Percentiles rank a stretch among this genome's conserved stretches.
Evolutionary conservation across 2,888 invertebrate genomes (phyloP).

Genomic region (Tanypteryx hageni): DNA sequence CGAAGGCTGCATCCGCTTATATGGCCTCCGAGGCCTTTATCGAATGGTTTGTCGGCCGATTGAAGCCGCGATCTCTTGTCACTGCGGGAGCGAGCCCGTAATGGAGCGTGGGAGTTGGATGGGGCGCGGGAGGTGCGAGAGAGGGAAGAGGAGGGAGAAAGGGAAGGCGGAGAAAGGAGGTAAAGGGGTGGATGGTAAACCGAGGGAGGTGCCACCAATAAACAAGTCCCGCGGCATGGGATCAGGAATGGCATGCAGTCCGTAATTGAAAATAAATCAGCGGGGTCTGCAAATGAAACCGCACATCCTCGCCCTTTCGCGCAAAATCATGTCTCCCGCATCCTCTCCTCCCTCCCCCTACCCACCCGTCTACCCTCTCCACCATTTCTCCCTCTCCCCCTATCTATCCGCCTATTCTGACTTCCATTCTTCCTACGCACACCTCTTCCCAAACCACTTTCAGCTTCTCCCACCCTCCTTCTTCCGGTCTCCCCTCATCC

Average conservation of each 20-base stretch:
- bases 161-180: background rate
- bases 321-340: background rate
- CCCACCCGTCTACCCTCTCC: background rate
- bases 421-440: background rate
- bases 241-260: background rate
- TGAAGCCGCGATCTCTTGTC: background rate
- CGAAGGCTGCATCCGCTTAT: background rate
- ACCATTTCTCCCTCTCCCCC: background rate
- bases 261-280: constrained; percentile 35
- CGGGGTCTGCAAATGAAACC: background rate
- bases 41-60: constrained; percentile 6
- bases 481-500: background rate
- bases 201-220: background rate
- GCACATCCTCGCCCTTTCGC: background rate
- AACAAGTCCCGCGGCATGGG: background rate
- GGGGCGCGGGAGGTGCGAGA: too few species aligned
- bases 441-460: background rate
- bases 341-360: background rate
- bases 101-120: background rate
- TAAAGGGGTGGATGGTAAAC: background rate
- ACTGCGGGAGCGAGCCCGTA: background rate
- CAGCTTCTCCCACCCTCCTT: background rate
- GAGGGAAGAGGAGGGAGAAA: too few species aligned
- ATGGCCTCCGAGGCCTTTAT: background rate
- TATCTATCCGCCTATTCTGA: background rate